These are phyloP conservation scores for Ctenicera cuprea DNA, from an alignment of 2,888 invertebrate species.

Conservation along the genomic window DNA sequence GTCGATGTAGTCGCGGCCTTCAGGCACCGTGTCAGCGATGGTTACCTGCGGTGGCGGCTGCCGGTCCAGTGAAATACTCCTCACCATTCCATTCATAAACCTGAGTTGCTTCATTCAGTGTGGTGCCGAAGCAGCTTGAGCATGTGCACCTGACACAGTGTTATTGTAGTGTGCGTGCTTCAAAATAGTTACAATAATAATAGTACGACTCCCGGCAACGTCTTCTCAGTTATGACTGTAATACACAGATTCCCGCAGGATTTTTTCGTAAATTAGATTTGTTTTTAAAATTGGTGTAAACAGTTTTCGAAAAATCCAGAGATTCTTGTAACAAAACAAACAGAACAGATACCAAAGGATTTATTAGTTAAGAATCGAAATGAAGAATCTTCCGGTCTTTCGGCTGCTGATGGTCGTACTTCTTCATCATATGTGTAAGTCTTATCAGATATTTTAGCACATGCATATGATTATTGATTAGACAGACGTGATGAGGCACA, in stretches of 20 bases:
- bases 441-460: slow-evolving; percentile 9
- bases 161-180: slow-evolving; percentile 43
- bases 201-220: background rate
- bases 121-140: slow-evolving; percentile 42
- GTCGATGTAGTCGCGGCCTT: slow-evolving; percentile 30
- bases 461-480: slow-evolving; percentile 14
- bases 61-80: slow-evolving; percentile 53
- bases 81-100: slow-evolving; percentile 56
- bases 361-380: slow-evolving; percentile 9
- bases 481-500: slow-evolving; percentile 25
- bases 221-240: slow-evolving; percentile 7
- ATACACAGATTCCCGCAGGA: background rate
- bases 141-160: slow-evolving; percentile 44
- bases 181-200: slow-evolving; percentile 6
- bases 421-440: slow-evolving; percentile 35
- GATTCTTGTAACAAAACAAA: background rate
- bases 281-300: background rate
- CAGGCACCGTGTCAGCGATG: slow-evolving; percentile 42
- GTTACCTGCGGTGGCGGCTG: slow-evolving; percentile 50
- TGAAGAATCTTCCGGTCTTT: slow-evolving; percentile 19
- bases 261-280: slow-evolving; percentile 5
- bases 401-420: slow-evolving; percentile 8
- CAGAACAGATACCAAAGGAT: slow-evolving; percentile 36
- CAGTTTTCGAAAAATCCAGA: background rate
- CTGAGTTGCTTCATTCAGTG: slow-evolving; percentile 51